A percentile compares a stretch with the other conserved stretches of the same genome.
Conservation (phyloP, 2,888 invertebrate genomes). For the Apodemia zela region DNA sequence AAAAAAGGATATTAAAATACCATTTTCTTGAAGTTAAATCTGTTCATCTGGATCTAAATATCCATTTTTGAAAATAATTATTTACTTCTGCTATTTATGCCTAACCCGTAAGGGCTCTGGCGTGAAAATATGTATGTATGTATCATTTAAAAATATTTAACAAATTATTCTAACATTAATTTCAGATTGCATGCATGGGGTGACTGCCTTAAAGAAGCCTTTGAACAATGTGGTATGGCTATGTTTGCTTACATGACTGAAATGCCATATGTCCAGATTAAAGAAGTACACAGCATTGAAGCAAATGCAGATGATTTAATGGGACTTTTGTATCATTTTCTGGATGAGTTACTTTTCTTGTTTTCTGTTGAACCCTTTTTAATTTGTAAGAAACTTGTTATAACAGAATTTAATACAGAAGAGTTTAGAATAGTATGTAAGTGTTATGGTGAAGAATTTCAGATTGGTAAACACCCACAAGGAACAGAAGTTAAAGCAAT, state of each 20-base stretch:
- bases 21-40: too few relatives aligned
- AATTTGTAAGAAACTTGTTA: constrained; percentile 92
- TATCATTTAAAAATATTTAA: neutral
- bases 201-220: constrained; percentile 90
- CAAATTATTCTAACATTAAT: constrained; percentile 27
- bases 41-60: too few relatives aligned
- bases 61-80: too few relatives aligned
- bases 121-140: too few relatives aligned
- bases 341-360: constrained; percentile 95
- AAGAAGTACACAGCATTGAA: constrained; percentile 88
- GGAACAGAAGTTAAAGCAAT: constrained; percentile 99
- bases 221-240: constrained; percentile 96
- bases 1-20: too few relatives aligned
- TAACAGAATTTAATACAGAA: constrained; percentile 91
- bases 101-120: too few relatives aligned
- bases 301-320: constrained; percentile 94
- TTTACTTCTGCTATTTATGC: too few relatives aligned
- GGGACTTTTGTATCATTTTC: constrained; percentile 93
- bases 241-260: constrained; percentile 99
- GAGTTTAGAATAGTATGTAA: constrained; percentile 90
- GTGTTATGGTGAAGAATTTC: constrained; percentile 96
- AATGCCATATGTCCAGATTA: constrained; percentile 89
- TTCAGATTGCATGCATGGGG: constrained; percentile 96
- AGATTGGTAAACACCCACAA: constrained; percentile 95
- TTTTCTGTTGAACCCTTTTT: constrained; percentile 96